A percentile compares a stretch with the other conserved stretches of the same genome.
Conservation (phyloP, 92 coral and sea anemone species). For the Plumapathes pennacea region DNA sequence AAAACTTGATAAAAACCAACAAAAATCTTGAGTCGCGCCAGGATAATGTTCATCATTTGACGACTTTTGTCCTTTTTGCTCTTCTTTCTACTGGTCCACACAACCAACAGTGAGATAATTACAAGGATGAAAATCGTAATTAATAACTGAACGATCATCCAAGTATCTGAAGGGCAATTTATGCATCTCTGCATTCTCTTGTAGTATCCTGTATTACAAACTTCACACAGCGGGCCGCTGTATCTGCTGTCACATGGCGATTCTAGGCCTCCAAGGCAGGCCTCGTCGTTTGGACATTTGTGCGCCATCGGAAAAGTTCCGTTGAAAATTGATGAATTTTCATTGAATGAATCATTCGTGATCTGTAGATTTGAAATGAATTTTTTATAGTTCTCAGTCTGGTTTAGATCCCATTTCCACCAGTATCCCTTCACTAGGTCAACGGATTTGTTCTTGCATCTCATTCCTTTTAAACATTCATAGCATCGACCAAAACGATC, state of each 20-base stretch:
- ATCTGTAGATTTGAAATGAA: constrained; percentile 22
- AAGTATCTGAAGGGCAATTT: background rate
- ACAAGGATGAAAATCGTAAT: background rate
- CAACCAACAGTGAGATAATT: background rate
- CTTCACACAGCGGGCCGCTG: constrained; percentile 37
- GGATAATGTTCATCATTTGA: background rate
- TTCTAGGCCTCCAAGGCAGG: constrained; percentile 42
- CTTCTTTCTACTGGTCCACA: constrained; percentile 1
- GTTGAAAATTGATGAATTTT: constrained; percentile 3
- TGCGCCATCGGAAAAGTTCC: constrained; percentile 21
- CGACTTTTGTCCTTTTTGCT: background rate
- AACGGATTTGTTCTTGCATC: constrained; percentile 30
- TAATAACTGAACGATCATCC: background rate
- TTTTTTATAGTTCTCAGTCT: constrained; percentile 1
- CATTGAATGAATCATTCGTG: constrained; percentile 2
- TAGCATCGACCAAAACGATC: constrained; percentile 28
- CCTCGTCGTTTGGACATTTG: constrained; percentile 31
- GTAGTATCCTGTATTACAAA: constrained; percentile 13
- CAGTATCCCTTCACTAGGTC: constrained; percentile 21
- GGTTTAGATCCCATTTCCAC: constrained; percentile 42
- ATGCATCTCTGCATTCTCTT: background rate
- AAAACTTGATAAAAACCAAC: constrained; percentile 23
- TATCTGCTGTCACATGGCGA: constrained; percentile 32
- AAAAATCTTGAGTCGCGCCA: constrained; percentile 7
- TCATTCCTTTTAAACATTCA: constrained; percentile 16